Percentiles rank a stretch among this genome's conserved stretches.
These are phyloP conservation scores for Rambutsinella grinnellia DNA, from an alignment of 2,888 invertebrate genomes.

Conservation along the genomic window DNA sequence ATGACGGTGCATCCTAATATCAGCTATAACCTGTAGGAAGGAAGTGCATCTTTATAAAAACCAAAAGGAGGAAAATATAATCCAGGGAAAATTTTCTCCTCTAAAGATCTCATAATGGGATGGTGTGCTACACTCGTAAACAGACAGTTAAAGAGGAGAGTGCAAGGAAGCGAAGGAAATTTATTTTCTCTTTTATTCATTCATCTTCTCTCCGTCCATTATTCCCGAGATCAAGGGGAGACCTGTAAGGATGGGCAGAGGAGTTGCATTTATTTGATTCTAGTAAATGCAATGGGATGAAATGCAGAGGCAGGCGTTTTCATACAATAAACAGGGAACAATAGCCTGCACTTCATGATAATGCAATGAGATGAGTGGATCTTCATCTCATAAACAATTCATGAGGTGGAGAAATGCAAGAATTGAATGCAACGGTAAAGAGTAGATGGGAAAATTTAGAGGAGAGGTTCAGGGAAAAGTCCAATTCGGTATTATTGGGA, in stretches of 20 bases:
- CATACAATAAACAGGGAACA: conserved; percentile 2
- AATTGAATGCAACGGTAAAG: conserved; percentile 26
- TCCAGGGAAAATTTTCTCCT: not conserved
- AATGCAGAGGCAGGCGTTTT: conserved; percentile 13
- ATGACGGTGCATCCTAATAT: not conserved
- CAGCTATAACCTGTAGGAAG: not conserved
- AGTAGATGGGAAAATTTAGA: conserved; percentile 2
- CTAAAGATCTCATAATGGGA: not conserved
- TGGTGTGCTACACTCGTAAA: conserved; percentile 10
- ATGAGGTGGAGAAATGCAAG: conserved; percentile 48
- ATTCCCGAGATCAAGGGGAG: conserved; percentile 1
- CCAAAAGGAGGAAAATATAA: not conserved
- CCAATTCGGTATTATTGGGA: not conserved
- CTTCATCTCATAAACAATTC: conserved; percentile 57
- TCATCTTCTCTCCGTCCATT: conserved; percentile 2
- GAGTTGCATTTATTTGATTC: conserved; percentile 2
- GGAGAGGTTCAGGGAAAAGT: not conserved
- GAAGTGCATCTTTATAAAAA: not conserved
- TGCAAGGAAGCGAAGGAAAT: not conserved
- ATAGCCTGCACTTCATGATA: conserved; percentile 37
- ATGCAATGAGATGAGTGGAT: conserved; percentile 25
- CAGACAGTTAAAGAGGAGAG: conserved; percentile 4
- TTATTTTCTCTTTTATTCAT: not conserved
- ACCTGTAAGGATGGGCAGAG: not conserved
- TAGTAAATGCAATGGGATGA: not conserved